A percentile compares a stretch with the other conserved stretches of the same genome.
phyloP scores from a whole-genome alignment of 2,888 invertebrate genomes.

The Timandra comae region DNA sequence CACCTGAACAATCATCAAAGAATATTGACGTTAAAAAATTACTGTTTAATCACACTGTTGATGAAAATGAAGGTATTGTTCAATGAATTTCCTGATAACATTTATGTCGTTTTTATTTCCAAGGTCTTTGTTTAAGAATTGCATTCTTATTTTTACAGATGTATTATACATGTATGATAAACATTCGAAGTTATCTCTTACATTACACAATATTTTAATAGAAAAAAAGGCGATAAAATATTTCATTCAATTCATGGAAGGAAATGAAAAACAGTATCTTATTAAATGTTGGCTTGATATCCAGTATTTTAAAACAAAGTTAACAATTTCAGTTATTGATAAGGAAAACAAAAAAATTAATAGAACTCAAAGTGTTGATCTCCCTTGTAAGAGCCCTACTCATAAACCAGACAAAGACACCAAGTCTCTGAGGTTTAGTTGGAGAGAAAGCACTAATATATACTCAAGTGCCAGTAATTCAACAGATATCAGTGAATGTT shows the following conservation, averaged over 20 bases:
- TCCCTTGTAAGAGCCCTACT: slow-evolving; percentile 35
- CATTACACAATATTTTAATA: slow-evolving; percentile 83
- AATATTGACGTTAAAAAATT: slow-evolving; percentile 32
- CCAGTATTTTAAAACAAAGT: slow-evolving; percentile 77
- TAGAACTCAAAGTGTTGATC: slow-evolving; percentile 56
- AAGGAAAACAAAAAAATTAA: slow-evolving; percentile 38
- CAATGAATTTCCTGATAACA: slow-evolving; percentile 5
- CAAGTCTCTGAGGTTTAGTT: slow-evolving; percentile 36
- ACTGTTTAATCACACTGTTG: slow-evolving; percentile 40
- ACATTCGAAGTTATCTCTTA: slow-evolving; percentile 83
- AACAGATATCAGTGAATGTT: slow-evolving; percentile 35
- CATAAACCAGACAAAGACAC: slow-evolving; percentile 27
- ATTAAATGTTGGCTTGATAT: slow-evolving; percentile 87
- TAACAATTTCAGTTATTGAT: slow-evolving; percentile 21
- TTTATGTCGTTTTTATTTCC: neutral
- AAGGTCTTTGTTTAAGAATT: no score
- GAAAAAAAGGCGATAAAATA: slow-evolving; percentile 89
- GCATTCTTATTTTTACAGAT: slow-evolving; percentile 50
- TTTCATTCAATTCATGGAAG: slow-evolving; percentile 91
- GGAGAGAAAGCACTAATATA: slow-evolving; percentile 34
- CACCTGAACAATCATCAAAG: slow-evolving; percentile 49
- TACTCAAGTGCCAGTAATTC: slow-evolving; percentile 30
- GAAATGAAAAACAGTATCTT: slow-evolving; percentile 79
- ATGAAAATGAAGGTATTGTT: slow-evolving; percentile 46
- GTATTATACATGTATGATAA: slow-evolving; percentile 52